phyloP scores from a whole-genome alignment of 30 jellyfish, hydroid and myxozoan genomes.

The Nemopilema nomurai region DNA sequence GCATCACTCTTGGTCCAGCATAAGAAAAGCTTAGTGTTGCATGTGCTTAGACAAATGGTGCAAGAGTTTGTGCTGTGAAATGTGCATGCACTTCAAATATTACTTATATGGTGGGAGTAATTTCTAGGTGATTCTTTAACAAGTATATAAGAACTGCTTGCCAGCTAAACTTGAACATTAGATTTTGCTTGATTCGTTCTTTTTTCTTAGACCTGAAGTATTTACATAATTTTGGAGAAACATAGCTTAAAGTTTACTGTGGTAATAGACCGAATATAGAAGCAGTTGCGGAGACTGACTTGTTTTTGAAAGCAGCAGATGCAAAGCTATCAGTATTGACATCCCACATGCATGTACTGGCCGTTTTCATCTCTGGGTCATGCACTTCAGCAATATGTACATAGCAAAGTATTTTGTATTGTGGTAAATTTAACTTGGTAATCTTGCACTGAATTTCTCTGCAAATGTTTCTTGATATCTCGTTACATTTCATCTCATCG shows the following conservation, averaged over 20 bases:
- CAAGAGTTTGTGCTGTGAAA: too few species aligned
- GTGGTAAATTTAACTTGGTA: constrained; percentile 20
- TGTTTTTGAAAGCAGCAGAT: constrained; percentile 11
- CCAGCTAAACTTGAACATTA: too few species aligned
- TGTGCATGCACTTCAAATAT: too few species aligned
- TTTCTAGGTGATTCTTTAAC: too few species aligned
- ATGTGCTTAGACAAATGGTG: too few species aligned
- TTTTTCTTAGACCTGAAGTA: too few species aligned
- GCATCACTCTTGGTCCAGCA: too few species aligned
- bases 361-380: constrained; percentile 35
- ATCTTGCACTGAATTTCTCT: constrained; percentile 32
- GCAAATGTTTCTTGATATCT: constrained; percentile 23
- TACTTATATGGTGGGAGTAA: too few species aligned
- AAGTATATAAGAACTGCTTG: too few species aligned
- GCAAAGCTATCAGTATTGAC: constrained; percentile 41
- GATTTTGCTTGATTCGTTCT: neutral
- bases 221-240: too few species aligned
- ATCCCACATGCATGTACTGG: constrained; percentile 67
- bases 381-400: constrained; percentile 53
- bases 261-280: constrained; percentile 41
- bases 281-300: constrained; percentile 38
- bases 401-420: constrained; percentile 43
- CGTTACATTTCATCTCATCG: constrained; percentile 38
- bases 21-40: too few species aligned
- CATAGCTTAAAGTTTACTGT: neutral